Percentiles rank a stretch among this genome's conserved stretches.
These are phyloP conservation scores for Siniperca undulata DNA, from an alignment of 2,797 vertebrate genomes.

Conservation along the genomic window DNA sequence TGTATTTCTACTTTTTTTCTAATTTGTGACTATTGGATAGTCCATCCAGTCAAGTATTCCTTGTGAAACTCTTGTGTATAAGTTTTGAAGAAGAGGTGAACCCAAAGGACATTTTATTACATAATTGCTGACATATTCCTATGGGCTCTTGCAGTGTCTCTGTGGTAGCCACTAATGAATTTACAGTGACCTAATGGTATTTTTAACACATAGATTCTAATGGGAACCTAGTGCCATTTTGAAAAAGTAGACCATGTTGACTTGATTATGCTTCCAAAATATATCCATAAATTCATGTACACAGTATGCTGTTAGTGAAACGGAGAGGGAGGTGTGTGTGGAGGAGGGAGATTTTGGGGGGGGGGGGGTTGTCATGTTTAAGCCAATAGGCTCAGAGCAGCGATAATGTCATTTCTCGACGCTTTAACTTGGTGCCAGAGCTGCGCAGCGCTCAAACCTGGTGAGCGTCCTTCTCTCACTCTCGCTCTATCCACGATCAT, in stretches of 20 bases:
- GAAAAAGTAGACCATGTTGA: neutral
- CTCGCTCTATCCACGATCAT: slow-evolving; percentile 33
- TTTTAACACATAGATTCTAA: slow-evolving; percentile 6
- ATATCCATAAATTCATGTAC: slow-evolving; percentile 22
- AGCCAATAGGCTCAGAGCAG: slow-evolving; percentile 84
- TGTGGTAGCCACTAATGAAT: slow-evolving; percentile 1
- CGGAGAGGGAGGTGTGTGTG: slow-evolving; percentile 33
- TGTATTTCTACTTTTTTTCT: neutral
- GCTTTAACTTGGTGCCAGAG: slow-evolving; percentile 79
- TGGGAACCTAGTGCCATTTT: neutral
- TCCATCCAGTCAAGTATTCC: neutral
- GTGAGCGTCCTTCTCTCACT: slow-evolving; percentile 44
- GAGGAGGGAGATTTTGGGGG: neutral
- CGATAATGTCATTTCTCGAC: slow-evolving; percentile 77
- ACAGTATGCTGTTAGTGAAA: slow-evolving; percentile 32
- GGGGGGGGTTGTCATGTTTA: slow-evolving; percentile 49
- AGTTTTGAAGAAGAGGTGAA: neutral
- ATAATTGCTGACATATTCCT: slow-evolving; percentile 28
- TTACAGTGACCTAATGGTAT: slow-evolving; percentile 12
- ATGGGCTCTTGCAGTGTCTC: neutral
- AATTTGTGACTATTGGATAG: neutral
- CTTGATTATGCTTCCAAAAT: neutral
- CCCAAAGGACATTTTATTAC: neutral
- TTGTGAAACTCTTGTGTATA: neutral
- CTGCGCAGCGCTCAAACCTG: slow-evolving; percentile 66